Conservation (phyloP, 2,797 vertebrate genomes). For the Galaxias olidus region DNA sequence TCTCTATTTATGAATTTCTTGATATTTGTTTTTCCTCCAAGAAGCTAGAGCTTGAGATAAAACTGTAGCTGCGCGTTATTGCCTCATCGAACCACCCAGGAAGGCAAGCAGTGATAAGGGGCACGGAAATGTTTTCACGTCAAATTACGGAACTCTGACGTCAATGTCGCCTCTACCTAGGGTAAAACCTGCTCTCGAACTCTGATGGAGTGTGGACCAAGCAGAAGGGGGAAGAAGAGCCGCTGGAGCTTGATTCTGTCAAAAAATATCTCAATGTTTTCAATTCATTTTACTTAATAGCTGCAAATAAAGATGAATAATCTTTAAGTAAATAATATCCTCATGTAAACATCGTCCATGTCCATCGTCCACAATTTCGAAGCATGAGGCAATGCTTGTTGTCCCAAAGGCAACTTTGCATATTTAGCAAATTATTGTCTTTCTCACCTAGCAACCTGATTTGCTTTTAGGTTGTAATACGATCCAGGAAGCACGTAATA, state of each 20-base stretch:
- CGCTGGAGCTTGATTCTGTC: not conserved
- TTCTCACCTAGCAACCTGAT: too few relatives aligned
- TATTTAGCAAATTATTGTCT: not conserved
- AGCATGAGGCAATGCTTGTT: not conserved
- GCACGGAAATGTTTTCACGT: slow-evolving; percentile 82
- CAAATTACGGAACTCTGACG: slow-evolving; percentile 90
- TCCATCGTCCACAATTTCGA: not conserved
- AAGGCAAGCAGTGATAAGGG: slow-evolving; percentile 55
- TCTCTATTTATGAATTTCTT: slow-evolving; percentile 18
- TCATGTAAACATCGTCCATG: too few relatives aligned
- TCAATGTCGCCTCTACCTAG: slow-evolving; percentile 84
- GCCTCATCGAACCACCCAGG: slow-evolving; percentile 47
- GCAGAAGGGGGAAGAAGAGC: slow-evolving; percentile 16
- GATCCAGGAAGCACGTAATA: too few relatives aligned
- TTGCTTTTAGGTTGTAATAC: too few relatives aligned
- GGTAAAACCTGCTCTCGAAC: slow-evolving; percentile 74
- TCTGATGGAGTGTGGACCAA: slow-evolving; percentile 64
- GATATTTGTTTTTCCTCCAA: slow-evolving; percentile 16
- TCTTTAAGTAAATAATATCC: too few relatives aligned
- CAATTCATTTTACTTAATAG: too few relatives aligned
- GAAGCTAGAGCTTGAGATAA: slow-evolving; percentile 43
- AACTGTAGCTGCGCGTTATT: slow-evolving; percentile 42
- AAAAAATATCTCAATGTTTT: too few relatives aligned
- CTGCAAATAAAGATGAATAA: too few relatives aligned
- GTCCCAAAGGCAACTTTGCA: not conserved